A percentile compares a stretch with the other conserved stretches of the same genome.
phyloP scores from a whole-genome alignment of 2,797 vertebrate genomes.

The Ctenosaura bakeri region DNA sequence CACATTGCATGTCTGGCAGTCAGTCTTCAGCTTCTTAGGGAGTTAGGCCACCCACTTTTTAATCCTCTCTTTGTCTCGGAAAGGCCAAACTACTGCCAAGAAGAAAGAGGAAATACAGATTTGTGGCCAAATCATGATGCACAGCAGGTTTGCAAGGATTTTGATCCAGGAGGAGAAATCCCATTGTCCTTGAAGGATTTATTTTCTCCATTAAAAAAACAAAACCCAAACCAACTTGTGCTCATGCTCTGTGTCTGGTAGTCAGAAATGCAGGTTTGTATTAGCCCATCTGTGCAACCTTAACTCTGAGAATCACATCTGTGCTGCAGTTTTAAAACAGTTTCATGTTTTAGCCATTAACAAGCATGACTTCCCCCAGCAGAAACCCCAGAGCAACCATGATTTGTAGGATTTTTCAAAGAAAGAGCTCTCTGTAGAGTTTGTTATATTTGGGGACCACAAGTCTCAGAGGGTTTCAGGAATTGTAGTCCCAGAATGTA shows the following conservation, averaged over 20 bases:
- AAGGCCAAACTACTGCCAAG: conserved; percentile 18
- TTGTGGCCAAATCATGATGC: conserved; percentile 16
- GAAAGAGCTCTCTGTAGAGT: not conserved
- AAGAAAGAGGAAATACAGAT: conserved; percentile 6
- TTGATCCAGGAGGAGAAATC: conserved; percentile 34
- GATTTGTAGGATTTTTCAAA: not conserved
- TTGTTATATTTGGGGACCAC: not conserved
- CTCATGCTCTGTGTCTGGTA: not conserved
- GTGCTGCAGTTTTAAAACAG: not conserved
- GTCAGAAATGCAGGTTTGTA: conserved; percentile 4
- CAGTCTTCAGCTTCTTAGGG: conserved; percentile 35
- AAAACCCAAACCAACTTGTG: not conserved
- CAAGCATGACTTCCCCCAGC: too few relatives aligned
- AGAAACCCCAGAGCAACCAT: not conserved
- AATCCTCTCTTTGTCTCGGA: not conserved
- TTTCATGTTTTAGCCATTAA: not conserved
- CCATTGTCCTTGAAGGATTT: conserved; percentile 38
- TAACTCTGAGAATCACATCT: not conserved
- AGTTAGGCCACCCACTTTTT: conserved; percentile 42
- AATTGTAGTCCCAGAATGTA: too few relatives aligned
- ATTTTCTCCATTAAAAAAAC: conserved; percentile 12
- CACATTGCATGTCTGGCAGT: conserved; percentile 29
- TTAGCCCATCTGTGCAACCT: not conserved
- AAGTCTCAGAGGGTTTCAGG: too few relatives aligned
- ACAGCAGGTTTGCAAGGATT: conserved; percentile 31